Percentiles rank a stretch among this genome's conserved stretches.
These are phyloP conservation scores for Carassius gibelio DNA, from an alignment of 2,113 vertebrate genomes.

Conservation along the genomic window DNA sequence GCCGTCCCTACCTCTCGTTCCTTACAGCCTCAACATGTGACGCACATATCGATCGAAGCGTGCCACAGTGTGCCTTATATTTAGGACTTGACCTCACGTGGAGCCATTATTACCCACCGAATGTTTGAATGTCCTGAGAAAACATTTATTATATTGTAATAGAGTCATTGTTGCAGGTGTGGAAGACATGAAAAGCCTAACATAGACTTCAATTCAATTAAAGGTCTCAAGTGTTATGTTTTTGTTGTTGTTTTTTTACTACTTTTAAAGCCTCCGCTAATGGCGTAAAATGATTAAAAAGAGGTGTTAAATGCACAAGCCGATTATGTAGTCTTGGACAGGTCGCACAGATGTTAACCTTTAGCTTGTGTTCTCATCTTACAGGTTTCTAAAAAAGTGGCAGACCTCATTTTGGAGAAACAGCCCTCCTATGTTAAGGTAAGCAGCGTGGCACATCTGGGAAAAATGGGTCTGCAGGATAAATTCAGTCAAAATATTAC, in stretches of 20 bases:
- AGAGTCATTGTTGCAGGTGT: neutral
- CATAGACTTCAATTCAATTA: neutral
- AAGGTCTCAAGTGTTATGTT: neutral
- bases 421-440: conserved; percentile 98
- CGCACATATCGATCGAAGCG: neutral
- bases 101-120: conserved; percentile 1
- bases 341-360: conserved; percentile 29
- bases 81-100: conserved; percentile 12
- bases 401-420: conserved; percentile 98
- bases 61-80: conserved; percentile 10
- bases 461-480: neutral
- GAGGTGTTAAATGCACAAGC: neutral
- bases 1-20: neutral
- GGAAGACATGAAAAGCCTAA: neutral
- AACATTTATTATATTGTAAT: conserved; percentile 12
- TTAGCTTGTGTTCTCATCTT: conserved; percentile 44
- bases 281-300: conserved; percentile 6
- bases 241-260: neutral
- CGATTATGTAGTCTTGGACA: neutral
- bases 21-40: conserved; percentile 6
- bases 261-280: neutral
- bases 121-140: neutral
- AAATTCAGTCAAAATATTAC: neutral
- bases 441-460: conserved; percentile 57
- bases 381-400: conserved; percentile 97